These are phyloP conservation scores for Drosophila putrida DNA, from an alignment of 2,888 invertebrate genomes.

Conservation along the genomic window DNA sequence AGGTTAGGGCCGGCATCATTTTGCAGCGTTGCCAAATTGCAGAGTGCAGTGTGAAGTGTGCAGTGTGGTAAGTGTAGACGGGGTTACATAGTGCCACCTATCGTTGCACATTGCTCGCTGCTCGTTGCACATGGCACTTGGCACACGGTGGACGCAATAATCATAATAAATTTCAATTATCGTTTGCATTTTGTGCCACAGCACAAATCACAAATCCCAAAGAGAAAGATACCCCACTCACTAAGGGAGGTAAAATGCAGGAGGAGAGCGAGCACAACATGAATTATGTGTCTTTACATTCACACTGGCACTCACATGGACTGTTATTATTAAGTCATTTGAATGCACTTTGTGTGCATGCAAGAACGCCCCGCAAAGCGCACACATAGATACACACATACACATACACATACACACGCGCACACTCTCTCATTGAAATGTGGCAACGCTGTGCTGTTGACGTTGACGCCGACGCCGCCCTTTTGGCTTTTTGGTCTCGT, in stretches of 20 bases:
- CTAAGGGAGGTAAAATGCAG: neutral
- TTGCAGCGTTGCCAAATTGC: conserved; percentile 75
- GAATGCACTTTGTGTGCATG: conserved; percentile 70
- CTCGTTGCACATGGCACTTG: conserved; percentile 46
- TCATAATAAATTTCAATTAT: conserved; percentile 85
- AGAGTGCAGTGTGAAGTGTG: conserved; percentile 18
- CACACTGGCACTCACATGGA: conserved; percentile 9
- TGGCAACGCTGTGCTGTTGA: conserved; percentile 49
- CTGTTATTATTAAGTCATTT: conserved; percentile 81
- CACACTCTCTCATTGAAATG: conserved; percentile 36
- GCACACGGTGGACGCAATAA: conserved; percentile 77
- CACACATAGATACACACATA: conserved; percentile 32
- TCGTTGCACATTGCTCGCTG: conserved; percentile 44
- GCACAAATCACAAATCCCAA: conserved; percentile 55
- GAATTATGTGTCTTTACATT: conserved; percentile 60
- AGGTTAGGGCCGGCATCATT: conserved; percentile 33
- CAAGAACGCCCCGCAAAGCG: conserved; percentile 47
- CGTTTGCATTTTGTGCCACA: conserved; percentile 66
- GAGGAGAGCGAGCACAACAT: conserved; percentile 39
- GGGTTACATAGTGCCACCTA: conserved; percentile 32
- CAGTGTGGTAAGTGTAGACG: neutral
- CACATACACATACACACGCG: conserved; percentile 4
- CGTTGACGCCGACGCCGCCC: conserved; percentile 34
- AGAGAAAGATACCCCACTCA: neutral
- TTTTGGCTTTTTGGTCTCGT: conserved; percentile 39